phyloP scores from a whole-genome alignment of 2,113 vertebrate species.

The Scomber scombrus region DNA sequence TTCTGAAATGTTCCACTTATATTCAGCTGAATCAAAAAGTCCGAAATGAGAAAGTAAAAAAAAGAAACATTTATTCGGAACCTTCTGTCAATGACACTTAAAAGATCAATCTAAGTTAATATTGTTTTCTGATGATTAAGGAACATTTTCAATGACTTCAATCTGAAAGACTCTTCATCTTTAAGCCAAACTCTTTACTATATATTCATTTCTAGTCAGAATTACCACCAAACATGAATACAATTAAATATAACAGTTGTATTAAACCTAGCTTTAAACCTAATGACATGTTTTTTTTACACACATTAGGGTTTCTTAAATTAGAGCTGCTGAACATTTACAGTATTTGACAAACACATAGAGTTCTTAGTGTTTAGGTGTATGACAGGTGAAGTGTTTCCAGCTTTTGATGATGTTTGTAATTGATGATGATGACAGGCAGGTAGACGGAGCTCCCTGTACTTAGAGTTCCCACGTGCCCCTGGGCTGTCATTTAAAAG shows the following conservation, averaged over 20 bases:
- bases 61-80: too few species aligned
- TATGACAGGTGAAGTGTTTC: slow-evolving; percentile 17
- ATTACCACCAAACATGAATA: background rate
- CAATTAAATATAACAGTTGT: too few species aligned
- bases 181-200: background rate
- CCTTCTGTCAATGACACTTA: too few species aligned
- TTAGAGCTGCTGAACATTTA: background rate
- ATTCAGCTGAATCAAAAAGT: too few species aligned
- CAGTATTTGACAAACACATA: background rate
- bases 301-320: background rate
- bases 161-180: background rate
- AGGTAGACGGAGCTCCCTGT: slow-evolving; percentile 48
- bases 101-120: too few species aligned
- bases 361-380: background rate
- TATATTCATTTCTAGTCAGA: too few species aligned
- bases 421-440: slow-evolving; percentile 55
- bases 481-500: slow-evolving; percentile 58
- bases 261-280: background rate
- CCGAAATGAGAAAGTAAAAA: too few species aligned
- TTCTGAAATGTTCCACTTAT: too few species aligned
- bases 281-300: background rate
- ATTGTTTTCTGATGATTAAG: too few species aligned
- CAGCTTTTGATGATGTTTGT: slow-evolving; percentile 30
- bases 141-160: too few species aligned
- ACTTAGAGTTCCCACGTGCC: slow-evolving; percentile 50